Conservation (phyloP, 2,888 invertebrate species). For the Sinotaia quadrata region DNA sequence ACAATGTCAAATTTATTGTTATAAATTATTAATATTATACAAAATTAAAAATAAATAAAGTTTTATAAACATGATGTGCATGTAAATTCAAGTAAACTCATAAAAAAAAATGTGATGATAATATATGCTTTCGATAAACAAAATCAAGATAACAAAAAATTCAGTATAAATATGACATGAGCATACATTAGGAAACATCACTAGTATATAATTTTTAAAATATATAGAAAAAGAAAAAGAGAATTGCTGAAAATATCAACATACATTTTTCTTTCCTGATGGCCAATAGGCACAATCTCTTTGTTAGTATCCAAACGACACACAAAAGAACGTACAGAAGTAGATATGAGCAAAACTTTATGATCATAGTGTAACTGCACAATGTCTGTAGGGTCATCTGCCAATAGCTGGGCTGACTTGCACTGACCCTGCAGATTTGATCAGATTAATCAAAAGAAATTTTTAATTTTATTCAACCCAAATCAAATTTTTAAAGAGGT, state of each 20-base stretch:
- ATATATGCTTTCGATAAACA: not conserved
- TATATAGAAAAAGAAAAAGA: not conserved
- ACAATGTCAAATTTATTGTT: too few relatives aligned
- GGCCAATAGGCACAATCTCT: constrained; percentile 83
- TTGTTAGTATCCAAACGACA: constrained; percentile 79
- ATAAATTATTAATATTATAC: too few relatives aligned
- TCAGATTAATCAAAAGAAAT: too few relatives aligned
- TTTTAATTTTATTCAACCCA: too few relatives aligned
- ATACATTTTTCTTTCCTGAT: constrained; percentile 83
- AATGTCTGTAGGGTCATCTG: constrained; percentile 78
- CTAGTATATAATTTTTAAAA: too few relatives aligned
- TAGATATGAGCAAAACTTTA: constrained; percentile 81
- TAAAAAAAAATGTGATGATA: too few relatives aligned
- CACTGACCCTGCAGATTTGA: constrained; percentile 60
- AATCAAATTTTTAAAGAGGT: too few relatives aligned
- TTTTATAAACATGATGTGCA: too few relatives aligned
- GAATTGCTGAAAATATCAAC: constrained; percentile 26
- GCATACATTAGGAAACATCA: too few relatives aligned
- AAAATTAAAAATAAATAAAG: too few relatives aligned
- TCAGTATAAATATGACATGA: too few relatives aligned
- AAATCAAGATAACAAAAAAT: not conserved
- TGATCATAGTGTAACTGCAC: constrained; percentile 85
- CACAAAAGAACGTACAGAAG: constrained; percentile 85
- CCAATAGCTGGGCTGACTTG: constrained; percentile 86
- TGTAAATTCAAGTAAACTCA: too few relatives aligned